Conservation (phyloP, 2,113 vertebrate species). For the Oreocharis arfaki region DNA sequence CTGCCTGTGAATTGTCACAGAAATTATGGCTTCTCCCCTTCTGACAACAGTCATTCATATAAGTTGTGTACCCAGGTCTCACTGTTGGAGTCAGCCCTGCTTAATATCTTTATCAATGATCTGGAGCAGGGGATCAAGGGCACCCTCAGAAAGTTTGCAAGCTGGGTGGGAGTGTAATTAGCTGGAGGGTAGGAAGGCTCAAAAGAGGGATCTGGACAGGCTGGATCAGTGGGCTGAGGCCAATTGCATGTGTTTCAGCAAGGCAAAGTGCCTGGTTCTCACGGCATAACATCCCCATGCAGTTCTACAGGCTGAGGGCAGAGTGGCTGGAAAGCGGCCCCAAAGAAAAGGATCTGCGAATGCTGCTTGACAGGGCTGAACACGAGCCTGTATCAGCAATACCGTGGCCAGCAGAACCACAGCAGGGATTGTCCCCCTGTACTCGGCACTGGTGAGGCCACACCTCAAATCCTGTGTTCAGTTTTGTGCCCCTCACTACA, state of each 20-base stretch:
- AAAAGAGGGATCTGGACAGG: neutral
- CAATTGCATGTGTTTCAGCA: neutral
- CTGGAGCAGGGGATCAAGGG: accelerated
- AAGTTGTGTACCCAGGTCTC: neutral
- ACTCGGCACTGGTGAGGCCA: neutral
- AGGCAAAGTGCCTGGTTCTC: neutral
- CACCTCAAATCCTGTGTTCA: neutral
- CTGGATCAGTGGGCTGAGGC: neutral
- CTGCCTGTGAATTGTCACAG: neutral
- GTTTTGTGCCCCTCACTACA: neutral
- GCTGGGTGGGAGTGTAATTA: neutral
- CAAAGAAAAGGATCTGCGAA: accelerated
- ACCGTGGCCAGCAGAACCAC: neutral
- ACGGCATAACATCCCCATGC: neutral
- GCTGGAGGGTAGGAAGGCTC: neutral
- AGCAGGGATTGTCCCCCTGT: neutral
- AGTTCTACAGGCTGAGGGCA: too few relatives aligned
- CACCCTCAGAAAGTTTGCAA: neutral
- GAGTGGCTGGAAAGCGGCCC: neutral
- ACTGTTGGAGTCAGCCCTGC: neutral
- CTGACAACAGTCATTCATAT: neutral
- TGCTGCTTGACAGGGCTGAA: neutral
- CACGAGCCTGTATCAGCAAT: neutral
- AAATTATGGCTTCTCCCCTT: neutral
- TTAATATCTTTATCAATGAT: neutral